Base-by-base conservation (phyloP, 2,888 invertebrate genomes). In the Orthonychiurus folsomi region DNA sequence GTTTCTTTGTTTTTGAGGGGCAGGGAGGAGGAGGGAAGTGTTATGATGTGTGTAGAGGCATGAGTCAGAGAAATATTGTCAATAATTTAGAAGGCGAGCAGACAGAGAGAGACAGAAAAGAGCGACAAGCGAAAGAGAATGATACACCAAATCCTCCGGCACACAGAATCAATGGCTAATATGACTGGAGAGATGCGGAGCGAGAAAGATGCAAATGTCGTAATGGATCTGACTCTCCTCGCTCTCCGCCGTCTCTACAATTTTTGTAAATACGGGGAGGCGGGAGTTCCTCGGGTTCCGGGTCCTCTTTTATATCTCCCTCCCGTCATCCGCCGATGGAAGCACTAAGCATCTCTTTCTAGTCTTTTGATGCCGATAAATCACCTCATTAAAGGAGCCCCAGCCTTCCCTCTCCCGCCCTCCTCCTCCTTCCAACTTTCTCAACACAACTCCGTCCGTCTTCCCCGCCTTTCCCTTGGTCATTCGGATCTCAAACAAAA, bases 121-220 rank as follows among this genome's bases (percentile, higher is more conserved):
- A n/a, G 60, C 53, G 60, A 50, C 47, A 50, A 25, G 47, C 20
- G 56, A 56, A 50, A 12, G 28, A n/a, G 20, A 26, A 52, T 52
- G 9, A 52, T 52, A 52, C 9, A 52, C 25, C 18, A 56, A 15
- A 20, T 24, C 24, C 53, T 64, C 50, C 50, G 56, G 64, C 63
- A 60, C 61, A 67, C 50, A 58, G 65, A 69, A 69, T 69, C 66
- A 69, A 69, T 69, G 66, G 65, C 62, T 69, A 67, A 66, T 65
- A 68, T 60, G 56, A 61, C 58, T 58, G 24, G 60, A 63, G 62
- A 56, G 62, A 57, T 57, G 50, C 21, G 62, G 58, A 67, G 64
- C 60, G 66, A 64, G 63, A 63, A 69, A 69, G 67, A 69, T 67
- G 70, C 69, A 69, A 70, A 72, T 72, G 69, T 64, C n/a, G 66